These are phyloP conservation scores for Tangara arthus DNA, from an alignment of 2,797 vertebrate species.

Conservation along the genomic window DNA sequence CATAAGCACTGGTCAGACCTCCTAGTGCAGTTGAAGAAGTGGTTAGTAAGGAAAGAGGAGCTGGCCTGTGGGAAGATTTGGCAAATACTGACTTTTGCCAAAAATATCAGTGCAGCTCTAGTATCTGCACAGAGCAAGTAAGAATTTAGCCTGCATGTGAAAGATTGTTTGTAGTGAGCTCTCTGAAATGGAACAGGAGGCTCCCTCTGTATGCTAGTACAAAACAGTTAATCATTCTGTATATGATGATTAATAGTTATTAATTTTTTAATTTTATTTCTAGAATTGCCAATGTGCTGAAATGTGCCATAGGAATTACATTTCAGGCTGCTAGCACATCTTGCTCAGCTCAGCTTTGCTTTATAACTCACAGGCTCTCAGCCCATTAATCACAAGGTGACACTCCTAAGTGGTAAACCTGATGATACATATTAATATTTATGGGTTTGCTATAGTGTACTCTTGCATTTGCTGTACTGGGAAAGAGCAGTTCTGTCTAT, in stretches of 20 bases:
- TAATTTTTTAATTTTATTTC: neutral
- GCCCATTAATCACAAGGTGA: slow-evolving; percentile 22
- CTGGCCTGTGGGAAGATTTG: neutral
- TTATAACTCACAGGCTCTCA: slow-evolving; percentile 9
- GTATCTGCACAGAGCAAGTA: neutral
- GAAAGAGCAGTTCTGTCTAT: slow-evolving; percentile 54
- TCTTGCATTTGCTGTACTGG: neutral
- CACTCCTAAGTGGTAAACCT: slow-evolving; percentile 3
- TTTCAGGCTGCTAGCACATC: neutral
- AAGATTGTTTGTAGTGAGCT: neutral
- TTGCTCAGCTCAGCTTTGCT: neutral
- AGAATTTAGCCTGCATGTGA: neutral
- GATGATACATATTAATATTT: slow-evolving; percentile 18
- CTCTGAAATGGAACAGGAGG: neutral
- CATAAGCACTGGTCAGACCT: neutral
- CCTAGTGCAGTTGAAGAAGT: neutral
- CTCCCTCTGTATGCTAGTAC: neutral
- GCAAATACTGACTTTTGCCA: neutral
- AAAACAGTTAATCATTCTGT: neutral
- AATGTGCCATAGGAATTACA: neutral
- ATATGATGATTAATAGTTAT: neutral
- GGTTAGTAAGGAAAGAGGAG: neutral
- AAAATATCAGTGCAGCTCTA: neutral
- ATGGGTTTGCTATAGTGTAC: slow-evolving; percentile 13
- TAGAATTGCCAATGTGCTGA: neutral